Evolutionary conservation across 1,140 invertebrate species (phyloP).

Genomic region (Drosophila pseudoobscura): DNA sequence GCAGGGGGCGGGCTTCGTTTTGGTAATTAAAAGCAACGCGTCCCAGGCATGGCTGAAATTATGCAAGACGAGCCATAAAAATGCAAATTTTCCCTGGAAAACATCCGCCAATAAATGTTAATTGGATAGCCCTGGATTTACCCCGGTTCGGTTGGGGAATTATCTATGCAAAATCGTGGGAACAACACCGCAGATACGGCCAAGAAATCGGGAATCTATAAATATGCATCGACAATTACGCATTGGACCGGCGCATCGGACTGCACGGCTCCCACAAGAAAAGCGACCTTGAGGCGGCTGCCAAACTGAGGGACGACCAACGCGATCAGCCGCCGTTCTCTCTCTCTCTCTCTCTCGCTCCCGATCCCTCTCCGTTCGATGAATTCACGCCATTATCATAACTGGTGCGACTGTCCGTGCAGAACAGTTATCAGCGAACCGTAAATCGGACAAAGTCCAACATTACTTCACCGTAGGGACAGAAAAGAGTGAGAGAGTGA

Average conservation of each 20-base stretch:
- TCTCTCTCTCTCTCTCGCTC: too few species aligned
- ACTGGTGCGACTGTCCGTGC: too few species aligned
- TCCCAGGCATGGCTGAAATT: conserved; percentile 45
- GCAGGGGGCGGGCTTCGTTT: not conserved
- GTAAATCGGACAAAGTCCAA: conserved; percentile 28
- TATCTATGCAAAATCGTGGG: conserved; percentile 8
- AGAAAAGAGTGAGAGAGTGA: not conserved
- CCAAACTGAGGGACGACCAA: conserved; percentile 27
- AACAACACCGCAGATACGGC: conserved; percentile 16
- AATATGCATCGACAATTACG: conserved; percentile 51
- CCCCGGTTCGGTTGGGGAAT: not conserved
- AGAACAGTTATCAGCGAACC: conserved; percentile 12
- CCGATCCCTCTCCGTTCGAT: too few species aligned
- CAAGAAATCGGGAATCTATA: conserved; percentile 35
- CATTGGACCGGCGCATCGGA: conserved; percentile 44
- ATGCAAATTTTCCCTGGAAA: conserved; percentile 56
- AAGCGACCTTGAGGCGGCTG: conserved; percentile 52
- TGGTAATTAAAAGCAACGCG: conserved; percentile 56
- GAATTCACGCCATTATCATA: too few species aligned
- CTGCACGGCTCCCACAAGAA: conserved; percentile 21
- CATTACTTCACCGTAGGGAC: conserved; percentile 11
- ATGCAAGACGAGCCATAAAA: conserved; percentile 71
- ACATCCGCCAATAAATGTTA: conserved; percentile 70
- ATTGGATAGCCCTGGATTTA: conserved; percentile 56
- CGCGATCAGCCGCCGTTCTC: too few species aligned